Conservation (phyloP, 23 tunicate species). For the Corella eumyota region DNA sequence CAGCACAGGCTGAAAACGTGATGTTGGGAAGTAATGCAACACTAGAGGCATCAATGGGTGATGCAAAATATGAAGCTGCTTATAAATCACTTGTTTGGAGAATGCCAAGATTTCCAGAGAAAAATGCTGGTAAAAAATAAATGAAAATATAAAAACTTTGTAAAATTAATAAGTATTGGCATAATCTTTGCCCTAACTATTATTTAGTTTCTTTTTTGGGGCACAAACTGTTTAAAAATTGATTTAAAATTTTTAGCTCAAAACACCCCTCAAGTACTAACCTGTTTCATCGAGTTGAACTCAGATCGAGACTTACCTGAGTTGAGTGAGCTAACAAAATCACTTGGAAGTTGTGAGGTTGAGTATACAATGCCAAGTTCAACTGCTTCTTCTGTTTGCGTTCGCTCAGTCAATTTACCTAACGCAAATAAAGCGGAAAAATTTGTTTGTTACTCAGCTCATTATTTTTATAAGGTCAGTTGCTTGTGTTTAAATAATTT, state of each 20-base stretch:
- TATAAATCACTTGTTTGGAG: conserved; percentile 79
- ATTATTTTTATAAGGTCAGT: conserved; percentile 70
- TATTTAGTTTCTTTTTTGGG: no score
- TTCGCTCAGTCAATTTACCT: conserved; percentile 57
- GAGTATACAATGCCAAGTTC: conserved; percentile 76
- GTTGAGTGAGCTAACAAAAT: conserved; percentile 4
- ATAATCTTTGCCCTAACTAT: no score
- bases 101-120: conserved; percentile 66
- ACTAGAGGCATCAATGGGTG: conserved; percentile 70
- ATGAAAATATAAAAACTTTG: not conserved
- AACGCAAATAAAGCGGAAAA: conserved; percentile 63
- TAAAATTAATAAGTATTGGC: no score
- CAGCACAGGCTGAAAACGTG: not conserved
- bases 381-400: conserved; percentile 70
- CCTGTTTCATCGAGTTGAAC: conserved; percentile 42
- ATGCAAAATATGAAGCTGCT: conserved; percentile 71
- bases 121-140: conserved; percentile 61
- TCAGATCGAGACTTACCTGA: conserved; percentile 30
- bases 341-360: conserved; percentile 35
- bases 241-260: no score
- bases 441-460: conserved; percentile 60
- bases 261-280: conserved; percentile 67
- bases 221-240: no score
- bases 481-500: not conserved
- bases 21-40: conserved; percentile 11